Base-by-base conservation (phyloP, 2,797 vertebrate species). In the Myotis myotis region DNA sequence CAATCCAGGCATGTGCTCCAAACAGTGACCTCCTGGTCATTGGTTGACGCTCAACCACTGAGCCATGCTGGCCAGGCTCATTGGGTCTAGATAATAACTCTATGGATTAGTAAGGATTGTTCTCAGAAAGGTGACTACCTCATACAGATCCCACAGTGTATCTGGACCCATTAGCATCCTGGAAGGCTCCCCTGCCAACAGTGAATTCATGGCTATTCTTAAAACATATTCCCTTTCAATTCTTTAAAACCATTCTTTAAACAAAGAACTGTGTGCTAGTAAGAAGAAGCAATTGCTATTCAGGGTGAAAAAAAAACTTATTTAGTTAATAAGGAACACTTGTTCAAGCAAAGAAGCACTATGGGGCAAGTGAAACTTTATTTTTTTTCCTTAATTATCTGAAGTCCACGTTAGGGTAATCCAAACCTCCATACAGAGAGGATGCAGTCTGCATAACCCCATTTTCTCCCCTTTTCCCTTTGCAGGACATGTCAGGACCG, bases 311-410 rank as follows among this genome's bases (percentile, higher is more conserved):
- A 72, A 75, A 87, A 33, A 41, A 41, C 44, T 78, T 55, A 19
- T 78, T 92, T 91, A 38, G 87, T 66, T 96, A 96, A 97, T 13
- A 94, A 97, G 97, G 97, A 98, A 95, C 98, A 98, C 97, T 98
- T 98, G 98, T 98, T 98, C 96, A 98, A 98, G 98, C 97, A 98
- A 97, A 98, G 98, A 93, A 92, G 91, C 95, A 97, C 91, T 86
- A 79, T 88, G 96, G 93, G 97, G 96, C 97, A 98, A 98, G 98
- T 94, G 97, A 97, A 98, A 98, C 96, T 98, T 98, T 97, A 97
- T 98, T 95, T 95, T 84, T 92, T 87, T 8, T 4, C 66, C 28
- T 92, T 93, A 98, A 98, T 98, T 97, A 98, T 97, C 96, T 98
- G 96, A 97, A 96, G 96, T 97, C 98, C 97, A 97, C 92, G 90